A percentile compares a stretch with the other conserved stretches of the same genome.
These are phyloP conservation scores for Limenitis camilla DNA, from an alignment of 2,888 invertebrate species.

Conservation along the genomic window DNA sequence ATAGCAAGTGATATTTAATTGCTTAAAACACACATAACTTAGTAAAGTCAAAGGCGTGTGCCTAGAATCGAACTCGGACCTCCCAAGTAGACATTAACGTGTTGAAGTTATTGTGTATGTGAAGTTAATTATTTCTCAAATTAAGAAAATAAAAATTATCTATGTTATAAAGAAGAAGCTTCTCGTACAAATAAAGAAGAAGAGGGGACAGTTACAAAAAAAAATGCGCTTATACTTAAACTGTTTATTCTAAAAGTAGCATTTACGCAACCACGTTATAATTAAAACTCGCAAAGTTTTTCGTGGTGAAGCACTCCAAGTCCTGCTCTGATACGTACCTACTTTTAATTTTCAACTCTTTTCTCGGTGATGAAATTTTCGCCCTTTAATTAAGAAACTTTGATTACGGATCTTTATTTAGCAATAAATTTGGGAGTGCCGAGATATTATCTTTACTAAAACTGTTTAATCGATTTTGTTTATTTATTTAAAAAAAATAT, in stretches of 20 bases:
- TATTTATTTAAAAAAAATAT: neutral
- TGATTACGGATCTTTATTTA: constrained; percentile 8
- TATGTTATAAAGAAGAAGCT: too few species aligned
- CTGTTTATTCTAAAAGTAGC: neutral
- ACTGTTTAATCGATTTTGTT: neutral
- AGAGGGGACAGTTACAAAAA: neutral
- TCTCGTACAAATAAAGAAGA: too few species aligned
- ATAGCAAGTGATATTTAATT: too few species aligned
- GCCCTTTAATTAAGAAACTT: constrained; percentile 17
- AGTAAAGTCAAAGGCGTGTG: too few species aligned
- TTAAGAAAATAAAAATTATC: too few species aligned
- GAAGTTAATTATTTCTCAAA: too few species aligned
- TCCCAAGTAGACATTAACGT: too few species aligned
- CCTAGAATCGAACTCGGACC: too few species aligned
- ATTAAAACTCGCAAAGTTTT: constrained; percentile 11
- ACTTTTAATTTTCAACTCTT: constrained; percentile 13
- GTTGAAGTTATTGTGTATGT: too few species aligned
- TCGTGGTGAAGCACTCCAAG: neutral
- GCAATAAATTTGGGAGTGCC: neutral
- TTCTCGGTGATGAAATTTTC: constrained; percentile 7
- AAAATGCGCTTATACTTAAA: neutral
- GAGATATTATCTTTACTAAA: neutral
- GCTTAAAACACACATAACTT: too few species aligned
- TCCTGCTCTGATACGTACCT: neutral
- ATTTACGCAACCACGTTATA: neutral